phyloP scores from a whole-genome alignment of 2,113 vertebrate species.

The Copsychus sechellarum region DNA sequence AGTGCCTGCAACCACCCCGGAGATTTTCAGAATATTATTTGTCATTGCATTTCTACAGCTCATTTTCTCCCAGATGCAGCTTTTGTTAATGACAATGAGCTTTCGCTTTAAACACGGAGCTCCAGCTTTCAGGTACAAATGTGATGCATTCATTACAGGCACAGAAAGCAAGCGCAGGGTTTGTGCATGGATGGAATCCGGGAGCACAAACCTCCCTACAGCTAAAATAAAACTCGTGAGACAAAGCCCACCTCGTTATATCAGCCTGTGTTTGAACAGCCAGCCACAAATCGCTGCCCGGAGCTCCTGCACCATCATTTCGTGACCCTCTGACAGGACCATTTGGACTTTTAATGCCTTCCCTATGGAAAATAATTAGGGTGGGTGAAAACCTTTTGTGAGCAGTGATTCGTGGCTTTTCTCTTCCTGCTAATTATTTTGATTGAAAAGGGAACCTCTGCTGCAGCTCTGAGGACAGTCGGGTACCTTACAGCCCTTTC shows the following conservation, averaged over 20 bases:
- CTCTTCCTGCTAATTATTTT: not conserved
- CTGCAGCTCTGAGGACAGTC: not conserved
- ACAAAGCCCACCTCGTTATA: not conserved
- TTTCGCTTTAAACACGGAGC: not conserved
- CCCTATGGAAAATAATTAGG: not conserved
- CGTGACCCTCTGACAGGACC: not conserved
- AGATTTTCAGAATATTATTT: not conserved
- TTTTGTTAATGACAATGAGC: not conserved
- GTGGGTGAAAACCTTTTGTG: not conserved
- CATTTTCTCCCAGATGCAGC: not conserved
- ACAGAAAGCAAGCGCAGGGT: not conserved
- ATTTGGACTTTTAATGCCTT: not conserved
- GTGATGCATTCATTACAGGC: not conserved
- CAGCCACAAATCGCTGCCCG: not conserved
- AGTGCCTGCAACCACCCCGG: fast-evolving
- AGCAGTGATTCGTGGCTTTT: not conserved
- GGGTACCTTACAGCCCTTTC: not conserved
- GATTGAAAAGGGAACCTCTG: not conserved
- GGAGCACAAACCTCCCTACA: not conserved
- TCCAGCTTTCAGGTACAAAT: not conserved
- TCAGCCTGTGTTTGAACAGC: not conserved
- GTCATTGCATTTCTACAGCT: not conserved
- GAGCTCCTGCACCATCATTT: not conserved
- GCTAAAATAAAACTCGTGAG: not conserved
- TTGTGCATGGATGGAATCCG: not conserved